Evolutionary conservation across 1,140 invertebrate genomes (phyloP).

Genomic region (Andricus grossulariae): DNA sequence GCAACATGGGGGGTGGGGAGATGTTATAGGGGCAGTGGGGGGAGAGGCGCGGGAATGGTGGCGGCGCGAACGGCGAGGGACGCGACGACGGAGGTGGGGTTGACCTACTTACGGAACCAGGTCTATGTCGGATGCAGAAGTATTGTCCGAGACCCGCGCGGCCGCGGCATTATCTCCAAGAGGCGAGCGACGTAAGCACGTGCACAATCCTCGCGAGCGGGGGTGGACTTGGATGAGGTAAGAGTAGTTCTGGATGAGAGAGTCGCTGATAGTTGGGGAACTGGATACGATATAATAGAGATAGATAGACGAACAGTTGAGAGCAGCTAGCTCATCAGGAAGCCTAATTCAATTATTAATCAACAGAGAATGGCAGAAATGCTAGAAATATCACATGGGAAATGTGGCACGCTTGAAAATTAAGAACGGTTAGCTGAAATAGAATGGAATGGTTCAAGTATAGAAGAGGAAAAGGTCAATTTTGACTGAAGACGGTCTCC

Average conservation of each 20-base stretch:
- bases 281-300: neutral
- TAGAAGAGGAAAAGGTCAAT: too few species aligned
- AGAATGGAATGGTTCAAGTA: too few species aligned
- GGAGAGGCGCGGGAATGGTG: conserved; percentile 60
- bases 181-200: conserved; percentile 39
- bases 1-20: conserved; percentile 41
- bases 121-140: conserved; percentile 75
- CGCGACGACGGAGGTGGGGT: conserved; percentile 72
- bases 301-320: neutral
- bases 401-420: conserved; percentile 1
- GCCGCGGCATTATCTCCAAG: conserved; percentile 36
- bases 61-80: conserved; percentile 63
- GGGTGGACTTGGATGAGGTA: conserved; percentile 15
- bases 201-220: conserved; percentile 38
- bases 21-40: conserved; percentile 66
- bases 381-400: neutral
- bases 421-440: neutral
- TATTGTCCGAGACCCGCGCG: conserved; percentile 66
- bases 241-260: too few species aligned
- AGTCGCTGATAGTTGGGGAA: neutral
- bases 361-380: neutral
- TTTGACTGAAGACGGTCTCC: too few species aligned
- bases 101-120: conserved; percentile 83
- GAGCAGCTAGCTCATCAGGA: conserved; percentile 4
- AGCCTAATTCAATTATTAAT: conserved; percentile 29